Evolutionary conservation across 2,797 vertebrate genomes (phyloP), one percentile per base, ranked within the genome.

Genomic region (Bradypodion ventrale): DNA sequence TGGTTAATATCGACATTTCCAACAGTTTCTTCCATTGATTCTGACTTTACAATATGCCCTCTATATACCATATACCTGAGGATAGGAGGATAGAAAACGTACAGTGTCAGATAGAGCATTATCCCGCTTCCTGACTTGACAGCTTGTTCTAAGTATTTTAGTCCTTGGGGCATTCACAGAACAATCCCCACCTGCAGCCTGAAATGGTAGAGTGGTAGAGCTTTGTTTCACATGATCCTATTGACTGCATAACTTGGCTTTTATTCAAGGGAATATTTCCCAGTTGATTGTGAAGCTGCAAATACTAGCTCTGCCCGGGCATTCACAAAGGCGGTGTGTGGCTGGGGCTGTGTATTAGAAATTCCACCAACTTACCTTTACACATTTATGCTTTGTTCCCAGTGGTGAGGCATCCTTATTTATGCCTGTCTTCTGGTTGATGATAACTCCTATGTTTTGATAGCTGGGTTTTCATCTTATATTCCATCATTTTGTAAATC

Each of bases 1-100:
- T 86, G 86, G 83, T 89, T 0, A 44, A 81, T 1, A 40, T 78
- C 87, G 82, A 90, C 87, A 89, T 83, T 77, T 77, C 7, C 52
- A 44, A 2, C 62, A 4, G 0, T 13, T 35, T 59, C 81, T 66
- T 7, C 16, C 9, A 62, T n/a, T 73, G 29, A 80, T 4, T 80
- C 49, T 59, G 0, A 12, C 65, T 70, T 52, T 56, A 19, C 15
- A 15, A 56, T 21, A 56, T 56, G 19, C 15, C 52, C 56, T 15
- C 13, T 56, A 19, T 56, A 21, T 56, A 19, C 52, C 19, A 56
- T 56, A 56, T 56, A 56, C 16, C 52, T 56, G 13, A 56, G 1
- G 52, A 21, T 52, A 4, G 13, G 19, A 32, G 70, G 46, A 37
- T 7, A 72, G n/a, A 72, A 49, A 80, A 25, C 27, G 15, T 65